Percentiles rank a stretch among this genome's conserved stretches.
Conservation (phyloP, 2,113 vertebrate species). For the Alexandromys fortis region DNA sequence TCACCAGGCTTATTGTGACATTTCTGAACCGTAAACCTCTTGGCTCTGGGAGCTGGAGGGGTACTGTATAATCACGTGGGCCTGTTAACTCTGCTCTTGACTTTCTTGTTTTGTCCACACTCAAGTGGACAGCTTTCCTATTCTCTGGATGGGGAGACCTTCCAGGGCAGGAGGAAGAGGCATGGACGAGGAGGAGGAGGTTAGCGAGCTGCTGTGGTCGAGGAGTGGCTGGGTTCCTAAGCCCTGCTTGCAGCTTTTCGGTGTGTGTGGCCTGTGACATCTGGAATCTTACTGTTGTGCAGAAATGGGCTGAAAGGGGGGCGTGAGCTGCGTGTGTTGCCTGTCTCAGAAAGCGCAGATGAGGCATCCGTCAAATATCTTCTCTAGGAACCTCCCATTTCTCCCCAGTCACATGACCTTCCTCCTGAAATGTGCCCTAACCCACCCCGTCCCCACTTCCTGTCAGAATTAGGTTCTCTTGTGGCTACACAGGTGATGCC, state of each 20-base stretch:
- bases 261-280: background rate
- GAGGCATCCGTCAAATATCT: background rate
- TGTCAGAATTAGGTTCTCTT: constrained; percentile 11
- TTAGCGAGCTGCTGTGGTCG: background rate
- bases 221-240: background rate
- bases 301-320: background rate
- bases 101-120: background rate
- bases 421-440: background rate
- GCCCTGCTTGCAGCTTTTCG: background rate
- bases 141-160: background rate
- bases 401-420: background rate
- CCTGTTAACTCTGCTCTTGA: background rate
- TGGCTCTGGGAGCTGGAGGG: background rate
- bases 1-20: constrained; percentile 17
- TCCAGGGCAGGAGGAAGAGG: constrained; percentile 20
- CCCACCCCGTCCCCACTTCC: background rate
- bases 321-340: background rate
- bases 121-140: background rate
- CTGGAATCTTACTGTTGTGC: background rate
- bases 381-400: background rate
- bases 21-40: background rate
- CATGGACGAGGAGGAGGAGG: background rate
- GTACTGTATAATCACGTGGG: background rate
- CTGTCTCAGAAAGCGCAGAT: background rate
- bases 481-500: background rate